These are phyloP conservation scores for Cheilosia variabilis DNA, from an alignment of 2,888 invertebrate genomes.

Conservation along the genomic window DNA sequence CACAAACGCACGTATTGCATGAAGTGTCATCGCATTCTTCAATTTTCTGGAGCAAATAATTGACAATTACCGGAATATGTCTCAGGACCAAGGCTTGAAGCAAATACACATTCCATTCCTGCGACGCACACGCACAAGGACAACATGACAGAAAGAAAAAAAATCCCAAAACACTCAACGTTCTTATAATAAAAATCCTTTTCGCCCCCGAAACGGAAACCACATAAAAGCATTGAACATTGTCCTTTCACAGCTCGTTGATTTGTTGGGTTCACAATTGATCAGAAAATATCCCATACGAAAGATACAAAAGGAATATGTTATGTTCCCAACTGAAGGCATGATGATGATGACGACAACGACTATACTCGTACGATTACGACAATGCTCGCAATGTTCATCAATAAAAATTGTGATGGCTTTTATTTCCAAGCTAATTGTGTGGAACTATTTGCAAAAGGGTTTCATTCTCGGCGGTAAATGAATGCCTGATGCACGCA, in stretches of 20 bases:
- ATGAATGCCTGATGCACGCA: conserved; percentile 53
- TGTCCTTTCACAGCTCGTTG: conserved; percentile 74
- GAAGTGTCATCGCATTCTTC: conserved; percentile 29
- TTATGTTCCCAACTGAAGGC: conserved; percentile 46
- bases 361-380: conserved; percentile 19
- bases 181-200: conserved; percentile 61
- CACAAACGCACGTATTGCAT: not conserved
- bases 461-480: conserved; percentile 31
- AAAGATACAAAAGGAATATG: conserved; percentile 32
- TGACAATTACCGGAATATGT: conserved; percentile 35
- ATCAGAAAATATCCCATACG: conserved; percentile 34
- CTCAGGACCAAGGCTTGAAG: conserved; percentile 1
- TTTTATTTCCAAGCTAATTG: conserved; percentile 67
- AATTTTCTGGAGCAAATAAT: conserved; percentile 28
- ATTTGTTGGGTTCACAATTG: conserved; percentile 53
- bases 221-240: conserved; percentile 73
- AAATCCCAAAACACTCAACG: conserved; percentile 49
- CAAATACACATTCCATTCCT: not conserved
- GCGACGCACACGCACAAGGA: not conserved
- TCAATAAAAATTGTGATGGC: conserved; percentile 63
- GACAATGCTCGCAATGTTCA: conserved; percentile 53
- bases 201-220: conserved; percentile 61
- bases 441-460: conserved; percentile 67
- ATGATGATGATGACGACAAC: not conserved
- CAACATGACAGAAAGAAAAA: not conserved